Evolutionary conservation across 2,888 invertebrate species (phyloP), one percentile per base, ranked within the genome.

Genomic region (Aleiodes leptofemur): DNA sequence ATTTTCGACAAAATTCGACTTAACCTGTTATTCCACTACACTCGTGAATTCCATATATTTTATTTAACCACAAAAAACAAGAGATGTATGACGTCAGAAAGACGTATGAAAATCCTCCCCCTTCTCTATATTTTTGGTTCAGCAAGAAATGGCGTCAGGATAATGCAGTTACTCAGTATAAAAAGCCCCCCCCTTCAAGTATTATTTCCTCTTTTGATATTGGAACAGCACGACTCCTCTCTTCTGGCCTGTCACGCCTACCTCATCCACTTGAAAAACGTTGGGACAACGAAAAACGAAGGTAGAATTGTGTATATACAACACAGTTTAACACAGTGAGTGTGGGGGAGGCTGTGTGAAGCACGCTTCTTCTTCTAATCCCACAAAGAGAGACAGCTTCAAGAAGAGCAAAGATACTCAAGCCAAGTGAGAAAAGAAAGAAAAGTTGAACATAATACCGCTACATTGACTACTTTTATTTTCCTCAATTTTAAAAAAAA

Each of bases 131-230:
- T 43, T 8, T 3, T 43, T 4, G 6, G 8, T 38, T 31, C 29
- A 57, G 29, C 23, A 23, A 23, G 23, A 23, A 59, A 59, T 59
- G 59, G 34, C 34, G 59, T 59, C 59, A 59, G 48, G 11, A 48
- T 86, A 86, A 87, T 85, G 83, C 85, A 83, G 83, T 86, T 87
- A 85, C 82, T 7, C 85, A 80, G 83, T 85, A 84, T 14, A 16
- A 16, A 23, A 23, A 2, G 1, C 23, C 23, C 23, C 23, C 23
- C 23, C 23, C 80, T 81, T 76, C 72, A 77, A 72, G 83, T 82
- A 84, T 86, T 86, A 85, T 87, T 86, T 85, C 83, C 83, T 82
- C 81, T 83, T 83, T 86, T 84, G 83, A 85, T 85, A 86, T 84
- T 83, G 83, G 79, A 84, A 82, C 82, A 77, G 69, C 75, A 76